Conservation (phyloP, 2,797 vertebrate genomes). For the Parauchenoglanis punctatus region DNA sequence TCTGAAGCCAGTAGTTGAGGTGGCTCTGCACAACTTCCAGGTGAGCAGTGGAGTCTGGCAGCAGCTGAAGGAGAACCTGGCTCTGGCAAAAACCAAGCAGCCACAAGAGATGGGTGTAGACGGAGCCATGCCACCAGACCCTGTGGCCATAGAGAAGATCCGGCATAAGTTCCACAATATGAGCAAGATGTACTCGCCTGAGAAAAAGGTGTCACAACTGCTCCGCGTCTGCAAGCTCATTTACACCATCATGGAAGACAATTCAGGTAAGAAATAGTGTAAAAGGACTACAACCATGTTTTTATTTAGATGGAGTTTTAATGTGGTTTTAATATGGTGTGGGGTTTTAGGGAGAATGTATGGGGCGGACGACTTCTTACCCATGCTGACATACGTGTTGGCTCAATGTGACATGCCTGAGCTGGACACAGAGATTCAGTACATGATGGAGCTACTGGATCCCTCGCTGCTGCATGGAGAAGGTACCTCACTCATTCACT, state of each 20-base stretch:
- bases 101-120: slow-evolving; percentile 93
- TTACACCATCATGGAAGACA: slow-evolving; percentile 96
- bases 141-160: slow-evolving; percentile 91
- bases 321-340: background rate
- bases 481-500: slow-evolving; percentile 72
- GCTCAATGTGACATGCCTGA: slow-evolving; percentile 96
- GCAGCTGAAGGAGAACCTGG: slow-evolving; percentile 90
- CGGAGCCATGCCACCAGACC: slow-evolving; percentile 87
- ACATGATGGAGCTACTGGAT: slow-evolving; percentile 97
- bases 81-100: slow-evolving; percentile 84
- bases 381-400: slow-evolving; percentile 91
- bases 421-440: slow-evolving; percentile 91
- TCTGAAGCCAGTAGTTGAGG: slow-evolving; percentile 85
- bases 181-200: slow-evolving; percentile 96
- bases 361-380: slow-evolving; percentile 95
- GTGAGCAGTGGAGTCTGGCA: slow-evolving; percentile 85
- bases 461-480: slow-evolving; percentile 92
- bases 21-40: slow-evolving; percentile 87
- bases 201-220: slow-evolving; percentile 93
- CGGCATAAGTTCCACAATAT: slow-evolving; percentile 91
- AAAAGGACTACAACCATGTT: background rate
- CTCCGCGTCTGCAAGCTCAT: slow-evolving; percentile 94
- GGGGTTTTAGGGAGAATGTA: slow-evolving; percentile 87
- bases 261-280: slow-evolving; percentile 83
- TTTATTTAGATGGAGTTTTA: background rate